phyloP scores from a whole-genome alignment of 2,113 vertebrate species.

The Scatophagus argus region DNA sequence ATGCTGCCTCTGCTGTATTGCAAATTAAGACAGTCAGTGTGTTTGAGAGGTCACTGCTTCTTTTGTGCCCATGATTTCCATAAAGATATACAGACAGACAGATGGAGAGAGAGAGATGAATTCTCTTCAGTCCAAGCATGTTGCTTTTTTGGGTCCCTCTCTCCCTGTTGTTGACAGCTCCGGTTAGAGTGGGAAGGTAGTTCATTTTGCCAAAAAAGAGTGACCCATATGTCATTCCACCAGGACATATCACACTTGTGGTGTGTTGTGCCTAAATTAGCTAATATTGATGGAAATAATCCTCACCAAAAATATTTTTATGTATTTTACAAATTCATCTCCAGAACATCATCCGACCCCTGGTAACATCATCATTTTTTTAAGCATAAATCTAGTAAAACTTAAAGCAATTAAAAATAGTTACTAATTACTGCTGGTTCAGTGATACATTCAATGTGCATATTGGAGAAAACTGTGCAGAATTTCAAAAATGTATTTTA shows the following conservation, averaged over 20 bases:
- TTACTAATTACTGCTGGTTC: no score
- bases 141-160: conserved; percentile 55
- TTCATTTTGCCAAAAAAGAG: conserved; percentile 41
- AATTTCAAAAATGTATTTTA: no score
- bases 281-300: conserved; percentile 13
- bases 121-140: conserved; percentile 41
- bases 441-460: no score
- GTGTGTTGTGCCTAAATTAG: conserved; percentile 1
- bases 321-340: conserved; percentile 3
- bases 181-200: conserved; percentile 28
- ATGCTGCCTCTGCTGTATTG: conserved; percentile 16
- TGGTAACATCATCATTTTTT: neutral
- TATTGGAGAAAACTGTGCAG: no score
- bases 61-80: conserved; percentile 29
- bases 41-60: conserved; percentile 19
- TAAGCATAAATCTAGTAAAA: neutral
- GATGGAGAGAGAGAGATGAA: conserved; percentile 62
- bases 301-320: neutral
- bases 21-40: conserved; percentile 35
- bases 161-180: conserved; percentile 58
- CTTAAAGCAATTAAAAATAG: neutral
- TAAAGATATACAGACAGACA: conserved; percentile 53
- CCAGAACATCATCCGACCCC: neutral
- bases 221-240: conserved; percentile 46
- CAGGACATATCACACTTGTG: neutral